A percentile compares a stretch with the other conserved stretches of the same genome.
Evolutionary conservation across 2,113 vertebrate genomes (phyloP).

Genomic region (Natator depressus): DNA sequence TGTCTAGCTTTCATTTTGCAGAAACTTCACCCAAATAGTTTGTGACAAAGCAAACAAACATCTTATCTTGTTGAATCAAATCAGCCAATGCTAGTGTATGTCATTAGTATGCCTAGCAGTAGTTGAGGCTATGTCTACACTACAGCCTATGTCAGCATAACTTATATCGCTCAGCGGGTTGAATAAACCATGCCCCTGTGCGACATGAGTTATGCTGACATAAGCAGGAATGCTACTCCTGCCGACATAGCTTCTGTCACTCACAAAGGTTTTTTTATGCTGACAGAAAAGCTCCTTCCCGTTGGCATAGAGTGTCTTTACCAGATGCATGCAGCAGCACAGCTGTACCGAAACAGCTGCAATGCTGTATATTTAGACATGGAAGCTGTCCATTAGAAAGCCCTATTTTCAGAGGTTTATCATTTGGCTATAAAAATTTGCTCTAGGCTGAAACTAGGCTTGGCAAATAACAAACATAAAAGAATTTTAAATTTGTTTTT

Average conservation of each 20-base stretch:
- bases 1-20: neutral
- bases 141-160: no score
- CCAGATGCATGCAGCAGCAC: no score
- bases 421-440: conserved; percentile 36
- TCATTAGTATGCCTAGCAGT: neutral
- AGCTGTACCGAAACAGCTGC: no score
- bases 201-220: no score
- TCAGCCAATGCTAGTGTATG: neutral
- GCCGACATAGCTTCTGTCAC: no score
- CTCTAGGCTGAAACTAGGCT: conserved; percentile 52
- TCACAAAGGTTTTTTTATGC: no score
- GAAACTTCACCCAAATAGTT: neutral
- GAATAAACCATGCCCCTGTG: no score
- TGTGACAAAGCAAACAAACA: neutral
- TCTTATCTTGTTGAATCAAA: neutral
- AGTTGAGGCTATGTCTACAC: neutral
- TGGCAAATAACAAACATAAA: conserved; percentile 13
- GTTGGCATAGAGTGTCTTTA: no score
- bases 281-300: neutral
- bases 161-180: no score
- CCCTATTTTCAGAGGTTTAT: conserved; percentile 7
- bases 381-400: conserved; percentile 45
- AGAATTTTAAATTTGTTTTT: neutral
- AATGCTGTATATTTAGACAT: no score
- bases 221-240: no score